Conservation (phyloP, 2,797 vertebrate species). For the Mormyrus proboscirostris region DNA sequence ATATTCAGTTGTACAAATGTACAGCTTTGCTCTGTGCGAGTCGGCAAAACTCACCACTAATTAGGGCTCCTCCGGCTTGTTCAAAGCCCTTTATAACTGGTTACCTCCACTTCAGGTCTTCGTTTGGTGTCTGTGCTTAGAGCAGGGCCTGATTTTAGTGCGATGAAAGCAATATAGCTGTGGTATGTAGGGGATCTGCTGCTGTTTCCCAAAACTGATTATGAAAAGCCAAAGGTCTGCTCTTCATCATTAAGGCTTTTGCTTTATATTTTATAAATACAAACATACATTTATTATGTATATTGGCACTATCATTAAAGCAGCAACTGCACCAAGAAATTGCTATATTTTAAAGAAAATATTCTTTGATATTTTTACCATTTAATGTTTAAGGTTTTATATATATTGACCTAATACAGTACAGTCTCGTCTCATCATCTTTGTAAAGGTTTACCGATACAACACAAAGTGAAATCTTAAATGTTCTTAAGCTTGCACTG, state of each 20-base stretch:
- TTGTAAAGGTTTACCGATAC: slow-evolving; percentile 18
- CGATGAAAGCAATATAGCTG: neutral
- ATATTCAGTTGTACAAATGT: neutral
- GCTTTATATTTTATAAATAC: neutral
- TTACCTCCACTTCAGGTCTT: neutral
- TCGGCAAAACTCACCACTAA: neutral
- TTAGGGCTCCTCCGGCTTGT: neutral
- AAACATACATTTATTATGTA: neutral
- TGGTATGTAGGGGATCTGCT: neutral
- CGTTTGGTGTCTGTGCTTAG: neutral
- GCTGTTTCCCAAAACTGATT: neutral
- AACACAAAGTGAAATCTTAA: slow-evolving; percentile 40
- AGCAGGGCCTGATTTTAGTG: neutral
- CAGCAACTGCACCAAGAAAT: neutral
- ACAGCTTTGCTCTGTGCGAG: neutral
- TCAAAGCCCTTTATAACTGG: neutral
- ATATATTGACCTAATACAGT: neutral
- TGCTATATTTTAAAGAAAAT: neutral
- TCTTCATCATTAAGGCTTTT: neutral
- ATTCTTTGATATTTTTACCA: neutral
- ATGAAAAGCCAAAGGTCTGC: neutral
- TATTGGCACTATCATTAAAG: neutral
- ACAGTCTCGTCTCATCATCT: neutral
- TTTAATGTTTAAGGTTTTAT: neutral
- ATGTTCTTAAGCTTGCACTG: slow-evolving; percentile 49